Evolutionary conservation across 2,113 vertebrate genomes (phyloP).

Genomic region (Lates calcarifer): DNA sequence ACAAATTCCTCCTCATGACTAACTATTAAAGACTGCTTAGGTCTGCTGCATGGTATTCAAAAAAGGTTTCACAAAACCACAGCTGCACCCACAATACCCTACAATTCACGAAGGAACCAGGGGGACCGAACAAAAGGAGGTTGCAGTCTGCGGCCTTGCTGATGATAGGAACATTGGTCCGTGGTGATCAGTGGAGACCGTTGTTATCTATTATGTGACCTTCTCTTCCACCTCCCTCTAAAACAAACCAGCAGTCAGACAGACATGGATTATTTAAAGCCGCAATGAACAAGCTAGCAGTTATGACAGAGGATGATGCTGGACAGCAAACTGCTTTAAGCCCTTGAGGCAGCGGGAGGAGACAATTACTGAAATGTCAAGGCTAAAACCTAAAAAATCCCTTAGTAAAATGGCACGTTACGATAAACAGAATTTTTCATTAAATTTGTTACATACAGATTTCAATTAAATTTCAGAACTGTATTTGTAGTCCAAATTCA

Average conservation of each 20-base stretch:
- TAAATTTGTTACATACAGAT: neutral
- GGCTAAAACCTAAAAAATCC: neutral
- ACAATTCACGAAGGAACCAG: neutral
- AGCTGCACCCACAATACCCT: rapidly evolving
- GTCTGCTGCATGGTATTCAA: too few relatives aligned
- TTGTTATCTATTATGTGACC: neutral
- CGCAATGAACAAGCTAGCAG: too few relatives aligned
- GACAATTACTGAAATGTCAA: neutral
- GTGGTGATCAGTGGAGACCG: neutral
- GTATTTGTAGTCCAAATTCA: neutral
- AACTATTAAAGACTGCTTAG: neutral
- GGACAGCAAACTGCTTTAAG: too few relatives aligned
- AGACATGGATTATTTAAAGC: neutral
- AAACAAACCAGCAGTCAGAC: too few relatives aligned
- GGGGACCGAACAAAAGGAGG: neutral
- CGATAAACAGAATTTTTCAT: neutral
- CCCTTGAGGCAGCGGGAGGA: too few relatives aligned
- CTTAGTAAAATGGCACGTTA: neutral
- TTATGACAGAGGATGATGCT: too few relatives aligned
- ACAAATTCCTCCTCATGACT: neutral
- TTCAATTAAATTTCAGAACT: neutral
- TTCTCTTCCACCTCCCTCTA: neutral
- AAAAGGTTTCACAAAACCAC: neutral
- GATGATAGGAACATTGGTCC: neutral
- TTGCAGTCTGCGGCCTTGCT: neutral